Conservation (phyloP, 2,888 invertebrate species). For the Aplocera efformata region DNA sequence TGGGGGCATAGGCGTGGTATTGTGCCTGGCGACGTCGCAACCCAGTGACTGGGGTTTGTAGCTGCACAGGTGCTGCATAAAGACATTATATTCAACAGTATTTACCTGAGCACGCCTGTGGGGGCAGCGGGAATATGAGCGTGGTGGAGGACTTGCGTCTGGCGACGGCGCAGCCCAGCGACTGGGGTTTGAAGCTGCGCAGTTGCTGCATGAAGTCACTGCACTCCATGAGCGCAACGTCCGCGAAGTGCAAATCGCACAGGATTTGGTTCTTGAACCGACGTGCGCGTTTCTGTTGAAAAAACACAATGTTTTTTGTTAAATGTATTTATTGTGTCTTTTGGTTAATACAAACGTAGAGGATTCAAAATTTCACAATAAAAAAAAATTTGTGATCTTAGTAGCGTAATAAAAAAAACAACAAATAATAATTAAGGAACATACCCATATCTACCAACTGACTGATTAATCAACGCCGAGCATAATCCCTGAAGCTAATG, state of each 20-base stretch:
- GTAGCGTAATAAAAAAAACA: too few relatives aligned
- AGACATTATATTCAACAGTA: constrained; percentile 2
- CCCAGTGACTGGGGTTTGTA: too few relatives aligned
- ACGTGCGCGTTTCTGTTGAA: constrained; percentile 80
- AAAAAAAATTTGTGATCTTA: too few relatives aligned
- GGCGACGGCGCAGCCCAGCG: constrained; percentile 96
- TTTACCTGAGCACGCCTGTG: constrained; percentile 95
- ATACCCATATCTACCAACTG: too few relatives aligned
- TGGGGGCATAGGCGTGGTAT: too few relatives aligned
- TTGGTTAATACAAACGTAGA: too few relatives aligned
- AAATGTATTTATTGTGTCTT: too few relatives aligned
- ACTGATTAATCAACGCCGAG: too few relatives aligned
- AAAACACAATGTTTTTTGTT: background rate
- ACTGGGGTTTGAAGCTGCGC: constrained; percentile 97
- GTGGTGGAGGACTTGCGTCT: constrained; percentile 96
- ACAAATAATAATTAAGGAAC: too few relatives aligned
- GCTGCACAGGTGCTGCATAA: background rate
- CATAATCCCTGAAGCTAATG: too few relatives aligned
- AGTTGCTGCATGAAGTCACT: constrained; percentile 98
- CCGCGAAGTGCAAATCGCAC: constrained; percentile 97
- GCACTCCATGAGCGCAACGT: constrained; percentile 98
- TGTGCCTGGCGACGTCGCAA: too few relatives aligned
- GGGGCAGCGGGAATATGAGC: constrained; percentile 95
- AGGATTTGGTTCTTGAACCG: constrained; percentile 93
- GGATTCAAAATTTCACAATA: too few relatives aligned